Evolutionary conservation across 2,888 invertebrate species (phyloP), one percentile per base, ranked within the genome.

Genomic region (Eilema depressum): DNA sequence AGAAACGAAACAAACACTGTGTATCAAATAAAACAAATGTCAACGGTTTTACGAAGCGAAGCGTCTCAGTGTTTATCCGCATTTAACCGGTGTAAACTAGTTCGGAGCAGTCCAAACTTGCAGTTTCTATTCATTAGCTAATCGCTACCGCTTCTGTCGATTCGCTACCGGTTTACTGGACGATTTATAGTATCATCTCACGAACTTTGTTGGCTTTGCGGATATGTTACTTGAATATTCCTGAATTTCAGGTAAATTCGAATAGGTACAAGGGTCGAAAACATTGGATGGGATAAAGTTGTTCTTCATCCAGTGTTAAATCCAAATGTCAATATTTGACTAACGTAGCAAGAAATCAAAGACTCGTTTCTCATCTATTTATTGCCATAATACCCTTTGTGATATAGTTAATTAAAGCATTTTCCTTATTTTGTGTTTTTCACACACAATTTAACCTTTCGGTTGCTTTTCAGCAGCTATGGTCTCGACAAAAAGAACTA

Each of bases 41-140:
- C 57, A 59, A 53, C n/a, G 57, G 3, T 59, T 26, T 25, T 4
- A 25, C 14, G 57, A 59, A 59, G 10, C 26, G 20, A n/a, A 20
- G 25, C n/a, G 41, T 61, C 61, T 41, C 28, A n/a, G 28, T 53
- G 47, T 61, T 63, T 23, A 33, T 63, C 56, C 37, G 25, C 62
- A 63, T 56, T 63, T 63, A 68, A 53, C 60, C 47, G 23, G 63
- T 68, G 67, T 23, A 61, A 78, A 74, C 79, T 68, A 73, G 81
- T 81, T 73, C 10, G 33, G 63, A 66, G 68, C 53, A 66, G 71
- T 73, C 63, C 61, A 53, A 72, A 74, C 57, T 76, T 59, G 63
- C 63, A 59, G 57, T 63, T 69, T 68, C 68, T 63, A 68, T 68
- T 68, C 57, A 69, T 69, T 69, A 64, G 57, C 41, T 56, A 64